Base-by-base conservation (phyloP, 2,888 invertebrate species). In the Plagiodera versicolora region DNA sequence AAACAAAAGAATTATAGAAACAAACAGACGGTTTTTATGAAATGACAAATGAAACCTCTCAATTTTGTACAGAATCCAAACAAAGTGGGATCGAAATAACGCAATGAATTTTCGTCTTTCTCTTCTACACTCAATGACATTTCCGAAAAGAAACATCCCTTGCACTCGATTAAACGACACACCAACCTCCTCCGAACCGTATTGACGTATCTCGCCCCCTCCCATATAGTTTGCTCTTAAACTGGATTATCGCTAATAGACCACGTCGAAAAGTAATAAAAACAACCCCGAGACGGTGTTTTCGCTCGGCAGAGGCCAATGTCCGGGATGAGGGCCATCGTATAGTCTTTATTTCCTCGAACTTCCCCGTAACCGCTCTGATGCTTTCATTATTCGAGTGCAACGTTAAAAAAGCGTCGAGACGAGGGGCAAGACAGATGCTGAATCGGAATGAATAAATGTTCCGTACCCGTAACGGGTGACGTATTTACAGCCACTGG, bases 211-310 rank as follows among this genome's bases (percentile, higher is more conserved):
- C 39, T 39, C 14, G 14, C 39, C 14, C n/a, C n/a, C n/a, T 39
- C 39, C 39, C 39, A n/a, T 39, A 39, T 6, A n/a, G 39, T 39
- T 39, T 39, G 39, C 60, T 57, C 63, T 46, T 47, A 60, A 56
- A 66, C 57, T 57, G 56, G 61, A 61, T 64, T 64, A 61, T 20
- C 56, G 63, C 61, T 65, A 65, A 65, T 63, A 63, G 61, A 65
- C 56, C 62, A 56, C 57, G 57, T 60, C 65, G 53, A 39, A 60
- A 55, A 50, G 63, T 57, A 63, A 59, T 64, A 64, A 64, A 65
- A 66, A 61, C 61, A 59, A 55, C 61, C 65, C 65, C 49, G 55
- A 48, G 14, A 10, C 44, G 18, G 19, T 20, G 54, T 61, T 60
- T 61, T 45, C 63, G 19, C 39, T 52, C 49, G 20, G 51, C 55